Conservation (phyloP, 2,888 invertebrate species). For the Scaptodrosophila latifasciaeformis region DNA sequence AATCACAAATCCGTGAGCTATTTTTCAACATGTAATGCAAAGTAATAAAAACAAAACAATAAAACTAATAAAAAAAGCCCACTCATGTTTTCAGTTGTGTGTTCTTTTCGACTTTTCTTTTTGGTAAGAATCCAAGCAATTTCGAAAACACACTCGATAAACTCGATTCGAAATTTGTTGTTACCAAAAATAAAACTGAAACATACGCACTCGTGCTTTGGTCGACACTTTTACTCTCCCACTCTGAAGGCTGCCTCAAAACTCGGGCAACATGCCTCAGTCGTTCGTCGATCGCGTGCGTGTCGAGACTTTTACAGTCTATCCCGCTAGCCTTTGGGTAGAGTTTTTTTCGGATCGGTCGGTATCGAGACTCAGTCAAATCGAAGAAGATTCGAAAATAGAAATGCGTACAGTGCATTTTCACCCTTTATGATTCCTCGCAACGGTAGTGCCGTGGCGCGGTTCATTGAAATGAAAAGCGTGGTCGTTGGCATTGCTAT, state of each 20-base stretch:
- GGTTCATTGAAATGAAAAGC: constrained; percentile 46
- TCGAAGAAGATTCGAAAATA: constrained; percentile 29
- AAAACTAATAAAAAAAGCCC: not conserved
- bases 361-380: not conserved
- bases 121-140: too few species aligned
- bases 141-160: constrained; percentile 38
- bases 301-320: constrained; percentile 30
- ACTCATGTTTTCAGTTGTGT: too few species aligned
- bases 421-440: not conserved
- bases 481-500: constrained; percentile 47
- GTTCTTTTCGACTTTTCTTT: constrained; percentile 15
- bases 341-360: not conserved
- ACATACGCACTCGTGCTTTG: constrained; percentile 17
- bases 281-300: constrained; percentile 48
- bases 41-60: not conserved
- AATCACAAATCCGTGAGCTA: constrained; percentile 2
- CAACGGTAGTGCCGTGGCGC: constrained; percentile 26
- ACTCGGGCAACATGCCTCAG: too few species aligned
- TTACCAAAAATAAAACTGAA: constrained; percentile 58
- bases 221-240: too few species aligned
- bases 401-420: constrained; percentile 47
- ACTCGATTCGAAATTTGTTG: constrained; percentile 26
- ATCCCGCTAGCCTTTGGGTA: too few species aligned
- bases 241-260: too few species aligned
- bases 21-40: not conserved